phyloP scores from a whole-genome alignment of 1,140 invertebrate species.

The Nautilus pompilius region DNA sequence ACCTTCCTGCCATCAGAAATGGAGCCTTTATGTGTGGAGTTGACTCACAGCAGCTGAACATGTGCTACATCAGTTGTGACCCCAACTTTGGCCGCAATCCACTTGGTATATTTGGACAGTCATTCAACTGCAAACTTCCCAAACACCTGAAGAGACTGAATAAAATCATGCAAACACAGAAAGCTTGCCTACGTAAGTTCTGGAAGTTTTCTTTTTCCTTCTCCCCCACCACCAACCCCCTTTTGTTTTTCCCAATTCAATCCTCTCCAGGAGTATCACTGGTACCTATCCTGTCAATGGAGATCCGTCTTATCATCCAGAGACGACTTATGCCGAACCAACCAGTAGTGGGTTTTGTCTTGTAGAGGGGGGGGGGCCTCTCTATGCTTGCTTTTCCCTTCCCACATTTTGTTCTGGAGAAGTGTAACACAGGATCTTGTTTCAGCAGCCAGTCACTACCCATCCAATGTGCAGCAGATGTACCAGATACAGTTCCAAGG shows the following conservation, averaged over 20 bases:
- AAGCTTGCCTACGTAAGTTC: slow-evolving; percentile 36
- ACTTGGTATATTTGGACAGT: slow-evolving; percentile 19
- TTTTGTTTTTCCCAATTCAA: too few species aligned
- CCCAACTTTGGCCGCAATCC: slow-evolving; percentile 26
- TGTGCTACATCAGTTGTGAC: slow-evolving; percentile 29
- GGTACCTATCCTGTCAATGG: too few species aligned
- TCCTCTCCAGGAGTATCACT: too few species aligned
- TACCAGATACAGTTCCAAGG: slow-evolving; percentile 28
- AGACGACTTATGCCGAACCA: too few species aligned
- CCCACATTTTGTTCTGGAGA: too few species aligned
- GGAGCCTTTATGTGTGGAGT: slow-evolving; percentile 28
- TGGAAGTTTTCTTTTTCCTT: too few species aligned
- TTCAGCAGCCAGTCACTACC: slow-evolving; percentile 20
- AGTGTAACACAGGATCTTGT: too few species aligned
- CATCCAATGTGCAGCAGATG: slow-evolving; percentile 23
- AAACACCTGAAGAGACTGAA: slow-evolving; percentile 23
- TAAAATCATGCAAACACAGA: slow-evolving; percentile 21
- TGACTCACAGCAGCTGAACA: not conserved
- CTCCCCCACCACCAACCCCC: too few species aligned
- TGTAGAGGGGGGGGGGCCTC: too few species aligned
- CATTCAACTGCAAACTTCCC: slow-evolving; percentile 26
- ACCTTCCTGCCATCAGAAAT: slow-evolving; percentile 28
- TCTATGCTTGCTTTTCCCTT: too few species aligned
- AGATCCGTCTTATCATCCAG: too few species aligned
- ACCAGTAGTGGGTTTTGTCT: too few species aligned